phyloP scores from a whole-genome alignment of 1,140 invertebrate genomes.

The Watersipora subatra region DNA sequence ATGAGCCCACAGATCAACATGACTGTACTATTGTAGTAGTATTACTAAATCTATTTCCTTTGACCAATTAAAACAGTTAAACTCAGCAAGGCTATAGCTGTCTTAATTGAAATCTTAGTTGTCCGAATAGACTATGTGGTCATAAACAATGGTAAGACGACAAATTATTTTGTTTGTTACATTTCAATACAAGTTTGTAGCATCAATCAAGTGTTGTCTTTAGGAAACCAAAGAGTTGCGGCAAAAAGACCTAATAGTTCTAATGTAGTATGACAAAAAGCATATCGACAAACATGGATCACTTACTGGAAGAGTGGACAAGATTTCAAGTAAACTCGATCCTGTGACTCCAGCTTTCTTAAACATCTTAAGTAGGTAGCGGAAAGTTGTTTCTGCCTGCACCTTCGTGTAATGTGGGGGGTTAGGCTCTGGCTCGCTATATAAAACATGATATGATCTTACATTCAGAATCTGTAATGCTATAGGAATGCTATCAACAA shows the following conservation, averaged over 20 bases:
- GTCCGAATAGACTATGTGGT: background rate
- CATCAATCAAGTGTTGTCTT: too few relatives aligned
- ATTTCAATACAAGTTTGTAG: too few relatives aligned
- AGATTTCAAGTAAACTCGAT: background rate
- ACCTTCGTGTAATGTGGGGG: background rate
- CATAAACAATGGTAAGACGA: background rate
- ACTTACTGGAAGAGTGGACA: background rate
- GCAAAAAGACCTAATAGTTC: background rate
- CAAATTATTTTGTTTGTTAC: background rate
- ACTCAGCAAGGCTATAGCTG: too few relatives aligned
- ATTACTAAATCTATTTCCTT: too few relatives aligned
- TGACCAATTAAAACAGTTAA: too few relatives aligned
- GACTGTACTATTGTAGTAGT: too few relatives aligned
- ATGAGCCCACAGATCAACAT: too few relatives aligned
- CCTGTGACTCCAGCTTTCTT: background rate
- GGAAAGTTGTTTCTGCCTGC: background rate
- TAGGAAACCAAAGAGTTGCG: too few relatives aligned
- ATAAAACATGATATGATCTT: too few relatives aligned
- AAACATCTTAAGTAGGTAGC: background rate
- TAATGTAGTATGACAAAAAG: background rate
- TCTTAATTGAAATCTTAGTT: background rate
- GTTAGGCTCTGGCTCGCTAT: background rate
- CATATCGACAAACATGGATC: background rate
- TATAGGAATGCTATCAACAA: too few relatives aligned
- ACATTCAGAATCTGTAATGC: too few relatives aligned